Base-by-base conservation (phyloP, 2,888 invertebrate species). In the Hypolimnas misippus region DNA sequence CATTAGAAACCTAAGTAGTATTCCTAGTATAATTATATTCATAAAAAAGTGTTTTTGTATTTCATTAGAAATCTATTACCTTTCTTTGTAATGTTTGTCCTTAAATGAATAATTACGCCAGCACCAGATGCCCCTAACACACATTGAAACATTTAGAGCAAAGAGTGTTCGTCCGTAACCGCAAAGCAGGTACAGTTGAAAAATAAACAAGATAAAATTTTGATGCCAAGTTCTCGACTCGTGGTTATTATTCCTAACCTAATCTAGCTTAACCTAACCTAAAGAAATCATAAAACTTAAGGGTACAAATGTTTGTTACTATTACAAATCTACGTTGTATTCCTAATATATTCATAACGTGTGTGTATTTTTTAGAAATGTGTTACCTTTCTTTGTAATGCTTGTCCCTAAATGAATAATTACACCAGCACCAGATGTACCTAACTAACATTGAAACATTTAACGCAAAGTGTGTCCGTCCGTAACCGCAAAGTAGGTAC, bases 231-330 rank as follows among this genome's bases (percentile, higher is more conserved):
- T 46, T 33, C 53, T 38, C 46, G 19, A 49, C 46, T 44, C 35
- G 52, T 62, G 42, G 62, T 25, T 62, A 35, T 56, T 62, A 62
- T 57, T 62, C 56, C n/a, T n/a, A n/a, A n/a, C n/a, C n/a, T n/a
- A n/a, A n/a, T n/a, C n/a, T n/a, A n/a, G n/a, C n/a, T n/a, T n/a
- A n/a, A n/a, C n/a, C n/a, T n/a, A n/a, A n/a, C n/a, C n/a, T n/a
- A n/a, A n/a, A n/a, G n/a, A n/a, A n/a, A n/a, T n/a, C n/a, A n/a
- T n/a, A n/a, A n/a, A n/a, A n/a, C n/a, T n/a, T n/a, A n/a, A n/a
- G n/a, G n/a, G n/a, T n/a, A n/a, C n/a, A n/a, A n/a, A 29, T 29
- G 3, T 29, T 29, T 29, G 29, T 29, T 29, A 29, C 29, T n/a
- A n/a, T n/a, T n/a, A n/a, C n/a, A n/a, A n/a, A n/a, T n/a, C n/a